Conservation (phyloP, 2,113 vertebrate species). For the Arvicanthis niloticus region DNA sequence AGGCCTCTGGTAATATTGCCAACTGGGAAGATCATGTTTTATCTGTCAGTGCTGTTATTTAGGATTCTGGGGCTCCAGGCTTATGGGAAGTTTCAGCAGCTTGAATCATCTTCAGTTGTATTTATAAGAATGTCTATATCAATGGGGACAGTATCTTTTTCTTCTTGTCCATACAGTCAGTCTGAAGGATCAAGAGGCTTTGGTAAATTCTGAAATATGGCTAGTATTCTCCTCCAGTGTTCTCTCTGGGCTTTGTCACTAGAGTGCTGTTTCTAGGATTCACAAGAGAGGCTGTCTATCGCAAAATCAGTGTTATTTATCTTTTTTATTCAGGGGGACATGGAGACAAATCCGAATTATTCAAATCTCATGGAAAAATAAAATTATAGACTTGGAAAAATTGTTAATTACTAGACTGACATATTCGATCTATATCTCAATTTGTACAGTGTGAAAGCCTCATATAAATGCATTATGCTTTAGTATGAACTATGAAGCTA, state of each 20-base stretch:
- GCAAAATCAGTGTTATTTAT: neutral
- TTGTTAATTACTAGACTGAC: conserved; percentile 37
- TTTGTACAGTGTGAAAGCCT: conserved; percentile 36
- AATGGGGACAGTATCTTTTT: neutral
- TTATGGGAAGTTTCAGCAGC: neutral
- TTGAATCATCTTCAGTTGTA: neutral
- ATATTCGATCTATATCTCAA: neutral
- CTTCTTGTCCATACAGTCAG: neutral
- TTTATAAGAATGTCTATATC: neutral
- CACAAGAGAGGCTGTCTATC: neutral
- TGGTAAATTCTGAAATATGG: neutral
- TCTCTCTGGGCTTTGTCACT: neutral
- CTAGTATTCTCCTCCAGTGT: neutral
- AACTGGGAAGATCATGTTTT: neutral
- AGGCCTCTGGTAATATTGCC: neutral
- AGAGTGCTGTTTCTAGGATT: neutral
- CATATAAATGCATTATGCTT: conserved; percentile 1
- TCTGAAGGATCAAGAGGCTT: neutral
- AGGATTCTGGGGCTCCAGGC: too few species aligned
- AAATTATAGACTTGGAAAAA: conserved; percentile 45
- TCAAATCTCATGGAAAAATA: conserved; percentile 23
- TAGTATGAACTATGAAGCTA: neutral
- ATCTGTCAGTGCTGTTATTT: too few species aligned
- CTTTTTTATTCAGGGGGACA: neutral
- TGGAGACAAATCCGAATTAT: neutral